Evolutionary conservation across 2,113 vertebrate genomes (phyloP).

Genomic region (Trachemys scripta): DNA sequence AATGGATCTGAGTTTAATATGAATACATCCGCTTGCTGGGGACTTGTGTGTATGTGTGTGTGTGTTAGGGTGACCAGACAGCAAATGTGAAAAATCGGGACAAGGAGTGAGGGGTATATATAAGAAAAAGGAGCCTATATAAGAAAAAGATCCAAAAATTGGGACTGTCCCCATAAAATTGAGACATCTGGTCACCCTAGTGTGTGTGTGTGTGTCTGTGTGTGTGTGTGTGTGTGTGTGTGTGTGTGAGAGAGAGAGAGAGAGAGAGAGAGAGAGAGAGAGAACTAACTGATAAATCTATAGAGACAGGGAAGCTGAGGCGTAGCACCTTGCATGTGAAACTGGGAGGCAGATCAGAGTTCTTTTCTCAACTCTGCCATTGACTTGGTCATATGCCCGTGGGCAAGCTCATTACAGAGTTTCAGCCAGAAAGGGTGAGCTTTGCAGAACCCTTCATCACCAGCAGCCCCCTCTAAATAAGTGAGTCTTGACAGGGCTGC

Average conservation of each 20-base stretch:
- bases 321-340: rapidly evolving
- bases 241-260: too few relatives aligned
- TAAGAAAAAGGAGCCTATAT: too few relatives aligned
- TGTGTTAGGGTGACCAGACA: too few relatives aligned
- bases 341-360: background rate
- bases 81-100: too few relatives aligned
- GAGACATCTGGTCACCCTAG: too few relatives aligned
- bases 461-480: rapidly evolving
- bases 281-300: background rate
- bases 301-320: background rate
- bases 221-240: too few relatives aligned
- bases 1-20: background rate
- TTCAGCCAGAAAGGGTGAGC: background rate
- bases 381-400: background rate
- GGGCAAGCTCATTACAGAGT: background rate
- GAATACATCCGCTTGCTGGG: background rate
- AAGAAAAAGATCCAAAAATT: too few relatives aligned
- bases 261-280: background rate
- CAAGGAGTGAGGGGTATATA: too few relatives aligned
- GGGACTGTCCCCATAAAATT: too few relatives aligned
- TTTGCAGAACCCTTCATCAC: background rate
- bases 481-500: background rate
- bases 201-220: too few relatives aligned
- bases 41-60: too few relatives aligned
- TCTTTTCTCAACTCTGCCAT: background rate